phyloP scores from a whole-genome alignment of 2,797 vertebrate genomes.

The Channallabes apus region DNA sequence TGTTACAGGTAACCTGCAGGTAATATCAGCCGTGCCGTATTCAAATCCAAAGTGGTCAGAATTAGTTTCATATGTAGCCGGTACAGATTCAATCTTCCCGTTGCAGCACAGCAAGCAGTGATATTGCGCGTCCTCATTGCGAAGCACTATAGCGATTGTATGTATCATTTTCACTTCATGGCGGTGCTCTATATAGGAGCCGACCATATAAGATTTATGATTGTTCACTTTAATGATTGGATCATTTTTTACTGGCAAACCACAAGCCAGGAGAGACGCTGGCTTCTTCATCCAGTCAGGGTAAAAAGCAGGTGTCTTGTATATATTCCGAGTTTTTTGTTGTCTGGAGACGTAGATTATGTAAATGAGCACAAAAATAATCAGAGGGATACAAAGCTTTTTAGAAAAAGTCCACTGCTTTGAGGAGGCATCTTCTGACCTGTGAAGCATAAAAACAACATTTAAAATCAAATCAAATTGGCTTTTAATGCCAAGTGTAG shows the following conservation, averaged over 20 bases:
- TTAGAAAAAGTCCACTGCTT: background rate
- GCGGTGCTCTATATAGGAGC: conserved; percentile 46
- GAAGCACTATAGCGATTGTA: conserved; percentile 50
- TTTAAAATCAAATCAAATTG: background rate
- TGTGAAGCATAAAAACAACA: conserved; percentile 1
- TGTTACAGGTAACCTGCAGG: conserved; percentile 48
- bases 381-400: background rate
- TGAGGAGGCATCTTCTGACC: background rate
- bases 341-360: background rate
- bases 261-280: background rate
- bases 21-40: conserved; percentile 62
- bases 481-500: background rate
- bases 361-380: background rate
- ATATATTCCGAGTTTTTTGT: background rate
- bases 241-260: background rate
- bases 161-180: conserved; percentile 15
- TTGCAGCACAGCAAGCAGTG: conserved; percentile 57
- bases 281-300: background rate
- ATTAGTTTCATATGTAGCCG: conserved; percentile 35
- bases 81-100: background rate
- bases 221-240: conserved; percentile 35
- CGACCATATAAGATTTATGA: conserved; percentile 27
- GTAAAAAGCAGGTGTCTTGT: background rate
- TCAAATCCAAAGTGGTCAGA: conserved; percentile 57
- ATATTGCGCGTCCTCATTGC: conserved; percentile 35